phyloP scores from a whole-genome alignment of 2,113 vertebrate genomes.

The Leiothrix lutea region DNA sequence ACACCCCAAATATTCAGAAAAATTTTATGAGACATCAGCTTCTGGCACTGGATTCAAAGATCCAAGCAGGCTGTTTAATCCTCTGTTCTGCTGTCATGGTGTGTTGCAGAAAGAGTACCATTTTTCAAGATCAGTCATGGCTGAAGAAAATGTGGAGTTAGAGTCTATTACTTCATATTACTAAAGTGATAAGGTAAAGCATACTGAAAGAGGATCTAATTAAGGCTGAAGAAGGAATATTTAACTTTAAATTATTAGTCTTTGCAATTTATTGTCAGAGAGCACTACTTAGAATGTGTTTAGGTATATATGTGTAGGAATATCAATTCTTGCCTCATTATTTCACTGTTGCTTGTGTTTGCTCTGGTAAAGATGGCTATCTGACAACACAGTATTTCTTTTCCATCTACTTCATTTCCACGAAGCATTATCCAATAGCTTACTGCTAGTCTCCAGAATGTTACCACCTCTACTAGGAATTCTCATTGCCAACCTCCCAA shows the following conservation, averaged over 20 bases:
- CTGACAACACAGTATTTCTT: background rate
- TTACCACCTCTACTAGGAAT: background rate
- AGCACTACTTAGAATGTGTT: background rate
- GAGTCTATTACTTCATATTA: background rate
- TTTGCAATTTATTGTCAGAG: background rate
- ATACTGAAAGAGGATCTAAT: background rate
- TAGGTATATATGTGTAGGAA: background rate
- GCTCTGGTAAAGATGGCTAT: background rate
- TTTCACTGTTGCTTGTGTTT: background rate
- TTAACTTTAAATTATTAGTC: background rate
- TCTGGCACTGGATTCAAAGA: background rate
- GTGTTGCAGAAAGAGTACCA: fast-evolving
- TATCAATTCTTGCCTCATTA: background rate
- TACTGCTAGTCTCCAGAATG: background rate
- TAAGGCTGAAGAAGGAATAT: background rate
- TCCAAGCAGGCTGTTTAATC: background rate
- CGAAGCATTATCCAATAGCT: background rate
- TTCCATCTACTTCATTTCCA: background rate
- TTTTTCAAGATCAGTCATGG: background rate
- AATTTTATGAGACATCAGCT: background rate
- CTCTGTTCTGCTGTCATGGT: background rate
- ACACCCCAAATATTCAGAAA: background rate
- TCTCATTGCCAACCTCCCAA: background rate
- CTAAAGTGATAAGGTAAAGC: background rate
- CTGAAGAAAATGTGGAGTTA: background rate